Evolutionary conservation across 2,888 invertebrate genomes (phyloP).

Genomic region (Ormyrus thymus): DNA sequence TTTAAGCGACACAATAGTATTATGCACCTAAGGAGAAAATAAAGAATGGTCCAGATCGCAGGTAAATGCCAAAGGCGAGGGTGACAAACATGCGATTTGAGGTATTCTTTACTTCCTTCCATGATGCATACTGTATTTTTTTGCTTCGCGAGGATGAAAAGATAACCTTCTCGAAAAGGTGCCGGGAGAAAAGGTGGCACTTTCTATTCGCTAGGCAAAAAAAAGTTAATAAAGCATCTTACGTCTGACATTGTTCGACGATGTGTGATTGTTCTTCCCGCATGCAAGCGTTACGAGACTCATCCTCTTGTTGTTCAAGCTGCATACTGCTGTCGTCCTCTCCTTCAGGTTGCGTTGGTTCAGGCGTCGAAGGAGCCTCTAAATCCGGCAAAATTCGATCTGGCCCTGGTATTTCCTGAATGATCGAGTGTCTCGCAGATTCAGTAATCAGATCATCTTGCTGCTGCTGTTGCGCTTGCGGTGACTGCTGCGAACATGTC

Average conservation of each 20-base stretch:
- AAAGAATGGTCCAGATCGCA: too few species aligned
- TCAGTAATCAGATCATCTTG: constrained; percentile 46
- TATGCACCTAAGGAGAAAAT: too few species aligned
- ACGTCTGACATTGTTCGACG: constrained; percentile 51
- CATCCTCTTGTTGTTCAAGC: constrained; percentile 63
- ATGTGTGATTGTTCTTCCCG: constrained; percentile 52
- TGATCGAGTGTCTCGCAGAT: constrained; percentile 60
- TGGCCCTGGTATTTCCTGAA: constrained; percentile 62
- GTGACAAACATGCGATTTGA: too few species aligned
- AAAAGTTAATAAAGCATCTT: constrained; percentile 20
- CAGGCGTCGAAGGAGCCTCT: constrained; percentile 60
- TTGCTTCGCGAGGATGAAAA: too few species aligned
- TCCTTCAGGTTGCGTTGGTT: constrained; percentile 41
- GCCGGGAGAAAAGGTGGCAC: too few species aligned
- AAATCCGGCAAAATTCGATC: constrained; percentile 67
- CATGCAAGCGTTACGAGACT: constrained; percentile 57
- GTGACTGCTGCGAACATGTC: constrained; percentile 3
- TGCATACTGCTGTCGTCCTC: constrained; percentile 43
- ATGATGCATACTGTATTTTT: too few species aligned
- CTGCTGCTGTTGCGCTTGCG: constrained; percentile 8
- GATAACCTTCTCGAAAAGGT: too few species aligned
- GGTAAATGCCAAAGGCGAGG: too few species aligned
- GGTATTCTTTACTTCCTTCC: too few species aligned
- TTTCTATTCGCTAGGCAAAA: too few species aligned
- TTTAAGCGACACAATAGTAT: too few species aligned